Evolutionary conservation across 2,888 invertebrate species (phyloP).

Genomic region (Chrysopilus asiliformis): DNA sequence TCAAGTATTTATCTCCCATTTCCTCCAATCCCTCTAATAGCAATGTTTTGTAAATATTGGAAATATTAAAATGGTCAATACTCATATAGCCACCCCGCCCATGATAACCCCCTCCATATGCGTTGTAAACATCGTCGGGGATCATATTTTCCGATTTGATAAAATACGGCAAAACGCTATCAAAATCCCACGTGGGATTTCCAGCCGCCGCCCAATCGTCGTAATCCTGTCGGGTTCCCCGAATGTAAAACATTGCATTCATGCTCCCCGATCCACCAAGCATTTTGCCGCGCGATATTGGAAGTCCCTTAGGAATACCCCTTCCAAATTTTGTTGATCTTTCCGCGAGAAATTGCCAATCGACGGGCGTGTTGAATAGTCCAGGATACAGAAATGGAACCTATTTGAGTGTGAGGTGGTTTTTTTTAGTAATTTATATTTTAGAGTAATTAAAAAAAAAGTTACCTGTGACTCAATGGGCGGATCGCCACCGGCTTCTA

Average conservation of each 20-base stretch:
- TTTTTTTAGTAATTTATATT: constrained; percentile 16
- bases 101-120: neutral
- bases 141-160: constrained; percentile 61
- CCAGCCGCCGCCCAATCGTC: constrained; percentile 62
- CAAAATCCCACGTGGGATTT: constrained; percentile 56
- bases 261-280: constrained; percentile 61
- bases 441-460: neutral
- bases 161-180: constrained; percentile 58
- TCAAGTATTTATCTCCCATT: constrained; percentile 42
- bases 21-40: constrained; percentile 52
- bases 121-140: constrained; percentile 44
- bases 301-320: neutral
- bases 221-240: constrained; percentile 65
- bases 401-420: constrained; percentile 19
- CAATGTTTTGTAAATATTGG: constrained; percentile 50
- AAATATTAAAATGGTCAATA: constrained; percentile 52
- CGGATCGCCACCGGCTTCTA: constrained; percentile 51
- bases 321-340: neutral
- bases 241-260: constrained; percentile 71
- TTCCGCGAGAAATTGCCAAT: neutral
- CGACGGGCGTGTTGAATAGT: neutral
- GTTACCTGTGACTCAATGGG: constrained; percentile 31
- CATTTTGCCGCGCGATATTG: constrained; percentile 52
- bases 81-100: constrained; percentile 28
- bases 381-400: neutral